Conservation (phyloP, 2,797 vertebrate genomes). For the Microtus agrestis region DNA sequence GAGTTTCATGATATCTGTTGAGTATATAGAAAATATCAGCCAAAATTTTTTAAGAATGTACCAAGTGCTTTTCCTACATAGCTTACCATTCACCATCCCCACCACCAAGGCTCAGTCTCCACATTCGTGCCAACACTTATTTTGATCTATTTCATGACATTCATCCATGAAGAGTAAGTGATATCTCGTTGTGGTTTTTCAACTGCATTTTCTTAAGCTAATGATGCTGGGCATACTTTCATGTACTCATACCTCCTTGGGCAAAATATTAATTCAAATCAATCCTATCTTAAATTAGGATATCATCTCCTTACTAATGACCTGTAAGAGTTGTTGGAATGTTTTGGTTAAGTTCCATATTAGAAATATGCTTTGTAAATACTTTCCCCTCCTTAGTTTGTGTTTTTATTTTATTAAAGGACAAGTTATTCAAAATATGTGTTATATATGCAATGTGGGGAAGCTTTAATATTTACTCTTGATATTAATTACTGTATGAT, state of each 20-base stretch:
- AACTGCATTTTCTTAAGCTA: slow-evolving; percentile 3
- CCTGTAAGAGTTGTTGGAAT: background rate
- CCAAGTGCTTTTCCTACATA: background rate
- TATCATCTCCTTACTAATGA: background rate
- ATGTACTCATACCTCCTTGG: background rate
- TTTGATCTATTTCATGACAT: background rate
- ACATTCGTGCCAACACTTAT: background rate
- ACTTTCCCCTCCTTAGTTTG: background rate
- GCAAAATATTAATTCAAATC: slow-evolving; percentile 25
- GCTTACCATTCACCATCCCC: background rate
- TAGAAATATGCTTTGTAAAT: background rate
- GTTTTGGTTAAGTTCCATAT: background rate
- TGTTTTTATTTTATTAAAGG: slow-evolving; percentile 34
- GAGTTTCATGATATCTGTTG: background rate
- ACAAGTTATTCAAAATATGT: slow-evolving; percentile 12
- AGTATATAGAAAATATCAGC: background rate
- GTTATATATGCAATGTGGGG: background rate
- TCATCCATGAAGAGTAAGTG: background rate
- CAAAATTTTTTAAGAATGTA: slow-evolving; percentile 8
- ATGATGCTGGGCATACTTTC: background rate
- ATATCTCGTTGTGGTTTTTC: background rate
- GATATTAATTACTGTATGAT: background rate
- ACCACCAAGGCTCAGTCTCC: background rate
- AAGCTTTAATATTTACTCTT: slow-evolving; percentile 1
- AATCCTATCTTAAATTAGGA: background rate